A percentile compares a stretch with the other conserved stretches of the same genome.
Conservation (phyloP, 1,140 invertebrate species). For the Aethina tumida region DNA sequence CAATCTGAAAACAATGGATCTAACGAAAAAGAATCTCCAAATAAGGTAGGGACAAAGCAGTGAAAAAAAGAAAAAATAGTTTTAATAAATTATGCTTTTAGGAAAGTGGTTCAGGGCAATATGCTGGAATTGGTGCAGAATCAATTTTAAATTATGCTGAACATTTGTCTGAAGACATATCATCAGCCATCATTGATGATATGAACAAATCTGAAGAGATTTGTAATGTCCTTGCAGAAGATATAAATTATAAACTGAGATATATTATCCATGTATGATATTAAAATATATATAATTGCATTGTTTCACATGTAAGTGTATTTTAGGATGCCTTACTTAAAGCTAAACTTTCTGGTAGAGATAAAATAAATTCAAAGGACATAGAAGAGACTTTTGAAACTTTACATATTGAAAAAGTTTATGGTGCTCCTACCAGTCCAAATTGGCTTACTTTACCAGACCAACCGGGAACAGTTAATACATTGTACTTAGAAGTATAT, state of each 20-base stretch:
- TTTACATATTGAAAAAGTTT: constrained; percentile 29
- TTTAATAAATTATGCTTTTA: constrained; percentile 16
- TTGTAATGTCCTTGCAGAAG: constrained; percentile 27
- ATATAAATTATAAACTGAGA: constrained; percentile 34
- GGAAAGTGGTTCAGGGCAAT: constrained; percentile 22
- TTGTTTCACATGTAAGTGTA: constrained; percentile 1
- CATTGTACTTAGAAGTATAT: constrained; percentile 1
- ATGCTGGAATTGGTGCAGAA: constrained; percentile 28
- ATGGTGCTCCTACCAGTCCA: constrained; percentile 26
- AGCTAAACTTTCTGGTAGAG: constrained; percentile 26
- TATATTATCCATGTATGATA: constrained; percentile 29
- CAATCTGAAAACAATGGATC: constrained; percentile 10
- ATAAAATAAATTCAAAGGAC: constrained; percentile 24
- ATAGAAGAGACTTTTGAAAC: constrained; percentile 28
- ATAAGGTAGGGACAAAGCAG: constrained; percentile 13
- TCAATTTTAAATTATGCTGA: constrained; percentile 22
- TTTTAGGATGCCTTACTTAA: constrained; percentile 30
- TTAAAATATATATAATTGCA: not conserved
- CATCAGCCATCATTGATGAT: too few species aligned
- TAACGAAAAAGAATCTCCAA: constrained; percentile 23
- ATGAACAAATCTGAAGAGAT: constrained; percentile 24
- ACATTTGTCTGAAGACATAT: too few species aligned
- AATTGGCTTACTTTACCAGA: constrained; percentile 27
- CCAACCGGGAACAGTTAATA: constrained; percentile 6
- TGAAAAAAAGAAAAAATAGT: constrained; percentile 3